Evolutionary conservation across 2,888 invertebrate species (phyloP), one percentile per base, ranked within the genome.

Genomic region (Hydrotaea diabolus): DNA sequence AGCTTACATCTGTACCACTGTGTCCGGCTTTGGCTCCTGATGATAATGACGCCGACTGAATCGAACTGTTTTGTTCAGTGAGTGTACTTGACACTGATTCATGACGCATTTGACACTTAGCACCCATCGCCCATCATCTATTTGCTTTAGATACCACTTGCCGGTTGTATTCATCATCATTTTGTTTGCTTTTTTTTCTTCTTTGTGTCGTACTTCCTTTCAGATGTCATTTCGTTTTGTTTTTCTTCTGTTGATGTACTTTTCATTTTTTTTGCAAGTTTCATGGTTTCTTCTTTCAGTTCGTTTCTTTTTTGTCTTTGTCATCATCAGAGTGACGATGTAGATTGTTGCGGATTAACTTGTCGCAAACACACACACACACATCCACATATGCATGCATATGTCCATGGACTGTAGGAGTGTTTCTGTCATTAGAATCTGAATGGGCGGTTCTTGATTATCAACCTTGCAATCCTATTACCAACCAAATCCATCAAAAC

Each of bases 21-120:
- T 59, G 3, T 49, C 26, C 23, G 26, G 0, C 15, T 0, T 59
- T 59, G 26, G 13, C 59, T 26, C 26, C 4, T 55, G 55, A 59
- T 26, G 59, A 59, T 26, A 26, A 26, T 59, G 59, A 59, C 26
- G 19, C 4, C 26, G 26, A 26, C 59, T 13, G 23, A 21, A 21
- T 57, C n/a, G 57, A 21, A 23, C 59, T 23, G 23, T 23, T 11
- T 23, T 15, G 9, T 71, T 49, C 8, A 77, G 66, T 39, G 78
- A 84, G 78, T 84, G 84, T 76, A 81, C 81, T 84, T 81, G 84
- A 84, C 84, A 84, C 81, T 84, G 84, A 84, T 84, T 84, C 84
- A 84, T 84, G 84, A 81, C 78, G 84, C 84, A 78, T 81, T 84
- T 84, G 84, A 84, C 84, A 81, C 84, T 84, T 79, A 72, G 84